These are phyloP conservation scores for Spea multiplicata DNA, from an alignment of 2,113 vertebrate genomes.

Conservation along the genomic window DNA sequence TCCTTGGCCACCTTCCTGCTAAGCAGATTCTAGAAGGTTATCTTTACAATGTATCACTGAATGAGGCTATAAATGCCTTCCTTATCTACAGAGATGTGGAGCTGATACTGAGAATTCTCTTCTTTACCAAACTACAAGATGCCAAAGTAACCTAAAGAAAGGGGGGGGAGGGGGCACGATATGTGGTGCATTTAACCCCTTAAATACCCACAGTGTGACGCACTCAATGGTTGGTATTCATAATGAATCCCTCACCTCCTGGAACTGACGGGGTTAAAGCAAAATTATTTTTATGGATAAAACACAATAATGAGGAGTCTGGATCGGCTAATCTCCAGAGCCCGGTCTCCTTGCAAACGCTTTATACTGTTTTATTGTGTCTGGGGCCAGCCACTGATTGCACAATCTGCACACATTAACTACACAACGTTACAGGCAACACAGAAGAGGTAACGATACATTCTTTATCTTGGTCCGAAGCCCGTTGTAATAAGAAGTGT, in stretches of 20 bases:
- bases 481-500: background rate
- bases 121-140: constrained; percentile 15
- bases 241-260: too few relatives aligned
- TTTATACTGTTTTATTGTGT: constrained; percentile 1
- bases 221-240: too few relatives aligned
- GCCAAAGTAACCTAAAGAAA: constrained; percentile 1
- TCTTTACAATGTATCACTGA: constrained; percentile 27
- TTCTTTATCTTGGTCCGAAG: background rate
- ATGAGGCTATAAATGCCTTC: constrained; percentile 39
- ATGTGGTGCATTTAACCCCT: too few relatives aligned
- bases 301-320: constrained; percentile 26
- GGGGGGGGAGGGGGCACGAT: background rate
- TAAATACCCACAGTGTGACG: too few relatives aligned
- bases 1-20: constrained; percentile 27
- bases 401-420: background rate
- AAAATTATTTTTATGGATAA: constrained; percentile 21
- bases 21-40: constrained; percentile 29
- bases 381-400: background rate
- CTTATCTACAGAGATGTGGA: constrained; percentile 39
- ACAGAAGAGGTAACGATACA: background rate
- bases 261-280: background rate
- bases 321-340: constrained; percentile 26
- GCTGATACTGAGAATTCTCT: constrained; percentile 26
- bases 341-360: constrained; percentile 26
- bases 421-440: background rate